These are phyloP conservation scores for Craterocephalus amniculus DNA, from an alignment of 2,797 vertebrate species.

Conservation along the genomic window DNA sequence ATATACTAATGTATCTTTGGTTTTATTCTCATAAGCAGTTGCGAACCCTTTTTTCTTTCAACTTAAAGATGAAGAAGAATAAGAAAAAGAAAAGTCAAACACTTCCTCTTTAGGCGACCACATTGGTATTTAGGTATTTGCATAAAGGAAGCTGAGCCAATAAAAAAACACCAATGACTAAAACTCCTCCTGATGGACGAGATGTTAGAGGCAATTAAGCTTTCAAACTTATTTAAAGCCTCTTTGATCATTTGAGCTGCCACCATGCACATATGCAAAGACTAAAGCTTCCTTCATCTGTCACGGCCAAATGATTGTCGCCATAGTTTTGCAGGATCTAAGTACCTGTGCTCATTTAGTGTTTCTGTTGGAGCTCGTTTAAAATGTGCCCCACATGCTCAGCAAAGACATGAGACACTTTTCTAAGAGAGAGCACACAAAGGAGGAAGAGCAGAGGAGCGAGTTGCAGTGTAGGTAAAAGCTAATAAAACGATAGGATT, in stretches of 20 bases:
- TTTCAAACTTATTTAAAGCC: not conserved
- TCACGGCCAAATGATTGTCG: constrained; percentile 14
- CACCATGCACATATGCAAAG: not conserved
- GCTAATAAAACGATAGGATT: constrained; percentile 26
- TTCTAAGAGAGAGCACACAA: constrained; percentile 14
- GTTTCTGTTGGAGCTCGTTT: constrained; percentile 17
- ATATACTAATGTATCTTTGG: no score
- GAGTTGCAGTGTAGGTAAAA: constrained; percentile 26
- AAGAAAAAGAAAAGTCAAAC: no score
- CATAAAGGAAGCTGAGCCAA: no score
- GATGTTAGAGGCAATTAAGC: no score
- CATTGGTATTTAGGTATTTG: no score
- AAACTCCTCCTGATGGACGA: no score
- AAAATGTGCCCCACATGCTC: constrained; percentile 23
- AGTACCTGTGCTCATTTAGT: constrained; percentile 3
- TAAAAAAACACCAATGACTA: no score
- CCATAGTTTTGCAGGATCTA: not conserved
- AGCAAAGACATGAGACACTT: constrained; percentile 6
- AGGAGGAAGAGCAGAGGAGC: constrained; percentile 13
- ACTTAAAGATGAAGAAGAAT: no score
- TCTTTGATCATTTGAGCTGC: not conserved
- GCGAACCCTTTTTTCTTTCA: no score
- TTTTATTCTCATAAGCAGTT: no score
- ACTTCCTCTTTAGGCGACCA: no score
- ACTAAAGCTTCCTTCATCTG: constrained; percentile 6